Percentiles rank a stretch among this genome's conserved stretches.
These are phyloP conservation scores for Aphaenogaster ashmeadi DNA, from an alignment of 1,140 invertebrate species.

Conservation along the genomic window DNA sequence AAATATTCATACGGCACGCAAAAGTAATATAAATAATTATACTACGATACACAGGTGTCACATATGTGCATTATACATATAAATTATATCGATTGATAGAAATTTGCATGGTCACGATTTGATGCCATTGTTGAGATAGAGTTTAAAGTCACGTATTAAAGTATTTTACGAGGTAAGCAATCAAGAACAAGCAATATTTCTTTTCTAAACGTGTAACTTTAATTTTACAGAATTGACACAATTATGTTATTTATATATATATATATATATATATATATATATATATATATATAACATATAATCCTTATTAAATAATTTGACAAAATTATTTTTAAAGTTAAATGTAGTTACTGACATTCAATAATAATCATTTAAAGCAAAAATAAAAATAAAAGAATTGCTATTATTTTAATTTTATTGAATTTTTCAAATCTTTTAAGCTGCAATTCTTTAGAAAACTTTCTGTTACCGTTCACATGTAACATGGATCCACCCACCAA, in stretches of 20 bases:
- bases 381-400: background rate
- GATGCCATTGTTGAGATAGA: background rate
- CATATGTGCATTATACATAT: background rate
- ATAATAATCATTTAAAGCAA: background rate
- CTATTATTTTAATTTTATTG: background rate
- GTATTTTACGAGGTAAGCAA: background rate
- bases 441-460: background rate
- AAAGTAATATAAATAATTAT: conserved; percentile 42
- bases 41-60: background rate
- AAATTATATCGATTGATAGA: conserved; percentile 38
- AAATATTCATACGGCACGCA: conserved; percentile 31
- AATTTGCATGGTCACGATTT: background rate
- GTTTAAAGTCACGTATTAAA: background rate
- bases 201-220: background rate
- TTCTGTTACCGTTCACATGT: background rate
- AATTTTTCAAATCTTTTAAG: background rate
- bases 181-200: background rate
- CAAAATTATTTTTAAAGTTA: background rate
- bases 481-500: too few relatives aligned
- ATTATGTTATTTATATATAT: background rate
- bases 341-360: background rate
- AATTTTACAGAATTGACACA: background rate
- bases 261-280: background rate
- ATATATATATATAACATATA: background rate
- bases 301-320: background rate